phyloP scores from a whole-genome alignment of 2,888 invertebrate genomes.

The Escarpia spicata region DNA sequence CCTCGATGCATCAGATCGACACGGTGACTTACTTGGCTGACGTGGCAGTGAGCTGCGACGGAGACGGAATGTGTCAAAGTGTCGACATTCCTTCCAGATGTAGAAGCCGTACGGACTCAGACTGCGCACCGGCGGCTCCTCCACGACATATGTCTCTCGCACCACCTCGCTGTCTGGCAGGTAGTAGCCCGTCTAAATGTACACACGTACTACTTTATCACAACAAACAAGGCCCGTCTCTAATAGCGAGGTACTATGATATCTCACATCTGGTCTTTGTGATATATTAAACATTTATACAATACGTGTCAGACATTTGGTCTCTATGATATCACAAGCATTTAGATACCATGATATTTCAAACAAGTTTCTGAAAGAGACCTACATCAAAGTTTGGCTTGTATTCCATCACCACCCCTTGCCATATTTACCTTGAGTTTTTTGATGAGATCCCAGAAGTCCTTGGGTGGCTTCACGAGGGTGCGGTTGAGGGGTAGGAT shows the following conservation, averaged over 20 bases:
- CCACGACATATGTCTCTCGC: conserved; percentile 81
- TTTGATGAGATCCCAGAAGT: conserved; percentile 80
- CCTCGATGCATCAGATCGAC: neutral
- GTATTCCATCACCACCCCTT: neutral
- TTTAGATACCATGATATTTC: neutral
- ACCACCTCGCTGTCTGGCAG: conserved; percentile 83
- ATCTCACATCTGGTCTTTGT: no score
- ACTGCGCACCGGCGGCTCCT: conserved; percentile 77
- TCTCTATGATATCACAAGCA: neutral
- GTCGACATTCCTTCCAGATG: conserved; percentile 77
- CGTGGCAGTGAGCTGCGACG: conserved; percentile 37
- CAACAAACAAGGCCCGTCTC: no score
- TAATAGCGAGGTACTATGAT: no score
- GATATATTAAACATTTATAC: no score
- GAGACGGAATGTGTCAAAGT: conserved; percentile 79
- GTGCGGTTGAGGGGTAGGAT: conserved; percentile 86
- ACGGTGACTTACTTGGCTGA: neutral
- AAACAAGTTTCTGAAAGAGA: no score
- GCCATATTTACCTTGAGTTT: conserved; percentile 76
- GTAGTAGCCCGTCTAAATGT: conserved; percentile 71
- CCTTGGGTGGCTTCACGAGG: conserved; percentile 81
- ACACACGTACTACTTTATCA: neutral
- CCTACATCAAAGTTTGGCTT: neutral
- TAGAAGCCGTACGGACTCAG: conserved; percentile 74
- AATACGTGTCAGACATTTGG: no score